phyloP scores from a whole-genome alignment of 64 coral and sea anemone species.

The Montipora cactus region DNA sequence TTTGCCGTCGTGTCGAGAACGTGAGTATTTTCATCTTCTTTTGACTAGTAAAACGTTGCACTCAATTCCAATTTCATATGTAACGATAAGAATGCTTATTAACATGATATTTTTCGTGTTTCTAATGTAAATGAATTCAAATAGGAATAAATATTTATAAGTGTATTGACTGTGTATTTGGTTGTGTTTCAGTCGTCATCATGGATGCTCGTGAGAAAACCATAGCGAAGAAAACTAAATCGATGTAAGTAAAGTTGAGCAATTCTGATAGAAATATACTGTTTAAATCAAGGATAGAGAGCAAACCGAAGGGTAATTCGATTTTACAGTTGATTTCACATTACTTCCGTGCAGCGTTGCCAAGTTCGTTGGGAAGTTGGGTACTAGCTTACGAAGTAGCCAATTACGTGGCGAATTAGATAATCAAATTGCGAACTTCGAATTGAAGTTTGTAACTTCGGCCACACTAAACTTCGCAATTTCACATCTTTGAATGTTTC shows the following conservation, averaged over 20 bases:
- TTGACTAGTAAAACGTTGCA: constrained; percentile 70
- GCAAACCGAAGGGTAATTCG: neutral
- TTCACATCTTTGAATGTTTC: too few relatives aligned
- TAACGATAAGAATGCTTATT: constrained; percentile 46
- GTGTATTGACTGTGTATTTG: constrained; percentile 26
- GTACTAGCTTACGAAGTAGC: too few relatives aligned
- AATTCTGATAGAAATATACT: constrained; percentile 42
- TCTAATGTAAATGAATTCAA: constrained; percentile 55
- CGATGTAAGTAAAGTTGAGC: constrained; percentile 52
- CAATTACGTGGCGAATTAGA: too few relatives aligned
- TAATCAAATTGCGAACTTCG: too few relatives aligned
- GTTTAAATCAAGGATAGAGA: constrained; percentile 45
- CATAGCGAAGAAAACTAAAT: constrained; percentile 44
- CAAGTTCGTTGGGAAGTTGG: too few relatives aligned
- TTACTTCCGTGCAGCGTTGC: too few relatives aligned
- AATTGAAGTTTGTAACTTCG: too few relatives aligned
- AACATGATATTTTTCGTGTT: constrained; percentile 55
- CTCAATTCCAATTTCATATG: constrained; percentile 61
- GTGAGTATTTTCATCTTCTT: constrained; percentile 74
- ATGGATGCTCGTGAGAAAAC: constrained; percentile 24
- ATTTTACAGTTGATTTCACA: neutral
- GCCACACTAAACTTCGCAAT: too few relatives aligned
- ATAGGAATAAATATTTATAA: constrained; percentile 49
- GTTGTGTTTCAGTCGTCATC: constrained; percentile 16
- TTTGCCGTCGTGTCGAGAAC: constrained; percentile 72